phyloP scores from a whole-genome alignment of 1,140 invertebrate species.

The Leptoteleia sp. region DNA sequence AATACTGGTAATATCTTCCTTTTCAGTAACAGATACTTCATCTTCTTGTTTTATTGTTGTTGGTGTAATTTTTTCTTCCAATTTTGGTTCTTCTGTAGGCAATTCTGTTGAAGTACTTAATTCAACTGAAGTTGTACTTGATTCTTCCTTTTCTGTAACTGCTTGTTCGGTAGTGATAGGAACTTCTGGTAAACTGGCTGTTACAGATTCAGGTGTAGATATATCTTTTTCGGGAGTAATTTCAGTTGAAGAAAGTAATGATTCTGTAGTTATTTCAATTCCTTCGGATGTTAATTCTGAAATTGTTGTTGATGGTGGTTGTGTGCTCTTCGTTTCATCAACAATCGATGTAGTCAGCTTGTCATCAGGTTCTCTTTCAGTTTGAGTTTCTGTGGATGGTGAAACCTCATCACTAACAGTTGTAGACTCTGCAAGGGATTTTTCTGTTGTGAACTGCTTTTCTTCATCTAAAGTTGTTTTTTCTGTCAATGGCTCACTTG shows the following conservation, averaged over 20 bases:
- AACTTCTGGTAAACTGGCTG: conserved; percentile 8
- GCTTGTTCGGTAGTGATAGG: background rate
- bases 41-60: conserved; percentile 10
- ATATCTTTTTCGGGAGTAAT: conserved; percentile 28
- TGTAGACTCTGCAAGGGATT: conserved; percentile 13
- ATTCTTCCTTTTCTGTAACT: conserved; percentile 37
- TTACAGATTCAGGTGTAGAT: conserved; percentile 22
- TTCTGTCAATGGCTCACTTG: conserved; percentile 36
- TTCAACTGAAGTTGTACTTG: conserved; percentile 23
- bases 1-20: conserved; percentile 14
- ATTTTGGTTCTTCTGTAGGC: conserved; percentile 18
- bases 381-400: conserved; percentile 9
- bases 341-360: conserved; percentile 5
- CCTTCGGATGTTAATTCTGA: conserved; percentile 19
- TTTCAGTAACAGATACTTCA: conserved; percentile 1
- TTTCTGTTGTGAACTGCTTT: conserved; percentile 15
- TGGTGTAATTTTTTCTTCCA: conserved; percentile 5
- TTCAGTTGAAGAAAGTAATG: conserved; percentile 19
- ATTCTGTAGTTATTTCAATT: conserved; percentile 8
- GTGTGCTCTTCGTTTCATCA: conserved; percentile 17
- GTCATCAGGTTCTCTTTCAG: conserved; percentile 13
- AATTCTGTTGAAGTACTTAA: conserved; percentile 21
- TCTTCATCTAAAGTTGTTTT: conserved; percentile 27
- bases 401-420: conserved; percentile 16
- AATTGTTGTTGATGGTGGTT: conserved; percentile 18